These are phyloP conservation scores for Caenorhabditis drosophilae DNA, from an alignment of 2,888 invertebrate genomes.

Conservation along the genomic window DNA sequence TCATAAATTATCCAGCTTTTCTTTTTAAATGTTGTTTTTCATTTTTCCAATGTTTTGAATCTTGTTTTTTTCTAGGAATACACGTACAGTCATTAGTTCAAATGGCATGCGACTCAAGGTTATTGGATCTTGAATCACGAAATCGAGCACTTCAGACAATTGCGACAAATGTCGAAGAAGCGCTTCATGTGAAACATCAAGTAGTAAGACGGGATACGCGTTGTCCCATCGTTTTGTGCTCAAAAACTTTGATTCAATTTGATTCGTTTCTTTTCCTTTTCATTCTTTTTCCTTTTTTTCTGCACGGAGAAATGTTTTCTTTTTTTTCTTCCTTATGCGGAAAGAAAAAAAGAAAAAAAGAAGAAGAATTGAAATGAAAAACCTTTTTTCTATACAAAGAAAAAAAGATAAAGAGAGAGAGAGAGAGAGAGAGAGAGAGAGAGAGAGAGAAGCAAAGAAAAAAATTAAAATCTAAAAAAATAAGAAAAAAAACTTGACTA, in stretches of 20 bases:
- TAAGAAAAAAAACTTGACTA: background rate
- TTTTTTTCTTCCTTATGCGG: no score
- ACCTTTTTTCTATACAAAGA: background rate
- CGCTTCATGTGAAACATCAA: conserved; percentile 69
- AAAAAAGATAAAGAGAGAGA: background rate
- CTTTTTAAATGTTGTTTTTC: no score
- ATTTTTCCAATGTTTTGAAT: no score
- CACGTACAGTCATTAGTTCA: conserved; percentile 69
- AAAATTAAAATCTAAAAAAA: no score
- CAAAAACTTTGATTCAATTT: background rate
- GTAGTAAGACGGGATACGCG: no score
- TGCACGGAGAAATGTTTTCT: no score
- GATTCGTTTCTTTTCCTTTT: background rate
- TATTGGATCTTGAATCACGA: conserved; percentile 67
- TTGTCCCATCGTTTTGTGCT: no score
- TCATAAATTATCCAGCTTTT: no score
- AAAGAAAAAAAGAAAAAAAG: no score
- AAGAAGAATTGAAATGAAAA: no score
- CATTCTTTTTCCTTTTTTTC: background rate
- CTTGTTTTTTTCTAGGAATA: conserved; percentile 59
- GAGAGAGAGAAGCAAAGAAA: no score
- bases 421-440: conserved; percentile 4
- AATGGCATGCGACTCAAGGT: conserved; percentile 69
- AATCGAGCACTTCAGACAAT: conserved; percentile 67
- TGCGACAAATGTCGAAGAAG: conserved; percentile 69